These are phyloP conservation scores for Sciurus vulgaris DNA, from an alignment of 2,797 vertebrate species.

Conservation along the genomic window DNA sequence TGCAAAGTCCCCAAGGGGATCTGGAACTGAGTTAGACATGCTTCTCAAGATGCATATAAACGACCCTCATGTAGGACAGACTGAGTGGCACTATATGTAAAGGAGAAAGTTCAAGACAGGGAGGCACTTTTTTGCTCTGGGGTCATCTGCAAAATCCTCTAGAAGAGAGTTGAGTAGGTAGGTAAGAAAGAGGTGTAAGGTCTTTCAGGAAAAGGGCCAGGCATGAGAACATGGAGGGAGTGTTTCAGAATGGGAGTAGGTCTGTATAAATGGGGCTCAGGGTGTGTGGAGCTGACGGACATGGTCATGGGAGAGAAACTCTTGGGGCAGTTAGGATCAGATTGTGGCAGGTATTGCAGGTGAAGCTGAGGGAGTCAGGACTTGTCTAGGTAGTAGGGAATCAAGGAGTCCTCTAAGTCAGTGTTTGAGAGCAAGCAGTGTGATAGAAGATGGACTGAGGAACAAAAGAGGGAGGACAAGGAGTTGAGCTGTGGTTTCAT, in stretches of 20 bases:
- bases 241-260: background rate
- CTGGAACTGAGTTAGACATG: background rate
- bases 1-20: too few relatives aligned
- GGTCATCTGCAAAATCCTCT: background rate
- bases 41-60: background rate
- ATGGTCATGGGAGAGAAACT: background rate
- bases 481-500: background rate
- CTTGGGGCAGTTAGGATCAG: too few relatives aligned
- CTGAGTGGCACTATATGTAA: background rate
- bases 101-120: background rate
- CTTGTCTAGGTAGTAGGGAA: background rate
- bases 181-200: background rate
- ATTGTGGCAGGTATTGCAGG: background rate
- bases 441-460: background rate
- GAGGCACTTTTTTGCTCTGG: background rate
- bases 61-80: background rate
- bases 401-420: background rate
- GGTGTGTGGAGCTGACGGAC: rapidly evolving
- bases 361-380: background rate
- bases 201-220: background rate
- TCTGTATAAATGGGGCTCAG: background rate
- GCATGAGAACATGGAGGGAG: background rate
- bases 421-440: background rate
- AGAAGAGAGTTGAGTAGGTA: background rate
- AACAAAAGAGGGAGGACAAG: background rate